Evolutionary conservation across 2,113 vertebrate genomes (phyloP).

Genomic region (Tachycineta bicolor): DNA sequence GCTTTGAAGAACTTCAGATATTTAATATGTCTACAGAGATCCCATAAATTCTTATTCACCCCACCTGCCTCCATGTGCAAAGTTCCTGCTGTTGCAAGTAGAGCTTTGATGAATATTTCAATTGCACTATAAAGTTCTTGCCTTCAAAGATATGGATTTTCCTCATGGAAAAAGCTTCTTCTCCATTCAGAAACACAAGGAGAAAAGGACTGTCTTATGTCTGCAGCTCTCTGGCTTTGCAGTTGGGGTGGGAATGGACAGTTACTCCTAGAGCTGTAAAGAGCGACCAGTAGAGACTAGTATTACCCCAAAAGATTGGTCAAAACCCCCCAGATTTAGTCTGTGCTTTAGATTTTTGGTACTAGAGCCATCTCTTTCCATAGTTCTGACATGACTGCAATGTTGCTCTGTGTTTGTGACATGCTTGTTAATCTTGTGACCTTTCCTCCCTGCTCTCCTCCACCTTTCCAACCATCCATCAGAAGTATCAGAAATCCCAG

Average conservation of each 20-base stretch:
- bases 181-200: not conserved
- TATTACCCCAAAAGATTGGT: not conserved
- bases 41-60: conserved; percentile 54
- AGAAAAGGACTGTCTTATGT: not conserved
- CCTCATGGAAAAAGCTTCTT: conserved; percentile 17
- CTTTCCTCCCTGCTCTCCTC: not conserved
- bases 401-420: not conserved
- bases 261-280: not conserved
- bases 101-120: conserved; percentile 56
- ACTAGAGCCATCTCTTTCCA: not conserved
- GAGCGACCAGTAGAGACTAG: not conserved
- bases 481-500: not conserved
- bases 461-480: not conserved
- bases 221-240: not conserved
- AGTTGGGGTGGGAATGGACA: not conserved
- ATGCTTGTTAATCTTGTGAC: not conserved
- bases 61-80: conserved; percentile 41
- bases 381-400: not conserved
- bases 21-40: conserved; percentile 56
- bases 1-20: conserved; percentile 56
- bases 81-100: conserved; percentile 44
- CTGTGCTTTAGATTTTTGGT: not conserved
- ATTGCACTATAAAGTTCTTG: conserved; percentile 45
- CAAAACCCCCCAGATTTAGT: fast-evolving
- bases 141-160: conserved; percentile 17